Evolutionary conservation across 2,888 invertebrate genomes (phyloP).

Genomic region (Eristalinus sepulchralis): DNA sequence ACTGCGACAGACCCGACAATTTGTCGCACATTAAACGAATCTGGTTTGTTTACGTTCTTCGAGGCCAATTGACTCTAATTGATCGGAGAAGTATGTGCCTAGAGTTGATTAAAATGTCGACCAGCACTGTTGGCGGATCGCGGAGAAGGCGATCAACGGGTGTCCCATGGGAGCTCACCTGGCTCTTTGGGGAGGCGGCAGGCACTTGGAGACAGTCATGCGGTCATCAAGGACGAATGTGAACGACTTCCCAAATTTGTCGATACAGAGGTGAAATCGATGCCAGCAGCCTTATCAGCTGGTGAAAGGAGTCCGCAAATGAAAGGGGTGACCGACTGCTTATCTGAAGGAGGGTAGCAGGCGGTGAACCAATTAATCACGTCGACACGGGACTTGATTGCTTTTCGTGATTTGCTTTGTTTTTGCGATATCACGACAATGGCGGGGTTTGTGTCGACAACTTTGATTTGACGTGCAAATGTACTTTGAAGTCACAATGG

Average conservation of each 20-base stretch:
- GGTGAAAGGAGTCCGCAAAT: not conserved
- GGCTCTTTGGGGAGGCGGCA: not conserved
- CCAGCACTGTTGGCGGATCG: not conserved
- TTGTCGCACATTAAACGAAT: conserved; percentile 40
- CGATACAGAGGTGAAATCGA: too few species aligned
- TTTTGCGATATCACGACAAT: not conserved
- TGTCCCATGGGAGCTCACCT: not conserved
- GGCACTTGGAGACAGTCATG: not conserved
- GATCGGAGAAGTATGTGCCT: conserved; percentile 23
- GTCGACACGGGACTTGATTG: not conserved
- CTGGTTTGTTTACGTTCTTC: conserved; percentile 25
- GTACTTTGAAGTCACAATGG: not conserved
- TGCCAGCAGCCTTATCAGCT: not conserved
- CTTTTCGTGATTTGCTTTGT: not conserved
- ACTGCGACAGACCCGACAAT: conserved; percentile 33
- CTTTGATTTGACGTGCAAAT: not conserved
- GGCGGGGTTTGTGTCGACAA: not conserved
- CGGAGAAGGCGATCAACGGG: not conserved
- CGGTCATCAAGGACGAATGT: too few species aligned
- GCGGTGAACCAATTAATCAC: conserved; percentile 17
- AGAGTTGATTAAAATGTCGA: conserved; percentile 42
- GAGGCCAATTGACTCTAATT: conserved; percentile 52
- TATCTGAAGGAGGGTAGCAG: not conserved
- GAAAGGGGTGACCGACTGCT: not conserved
- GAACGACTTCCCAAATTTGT: too few species aligned